Conservation (phyloP, 2,797 vertebrate species). For the Yasuhikotakia modesta region DNA sequence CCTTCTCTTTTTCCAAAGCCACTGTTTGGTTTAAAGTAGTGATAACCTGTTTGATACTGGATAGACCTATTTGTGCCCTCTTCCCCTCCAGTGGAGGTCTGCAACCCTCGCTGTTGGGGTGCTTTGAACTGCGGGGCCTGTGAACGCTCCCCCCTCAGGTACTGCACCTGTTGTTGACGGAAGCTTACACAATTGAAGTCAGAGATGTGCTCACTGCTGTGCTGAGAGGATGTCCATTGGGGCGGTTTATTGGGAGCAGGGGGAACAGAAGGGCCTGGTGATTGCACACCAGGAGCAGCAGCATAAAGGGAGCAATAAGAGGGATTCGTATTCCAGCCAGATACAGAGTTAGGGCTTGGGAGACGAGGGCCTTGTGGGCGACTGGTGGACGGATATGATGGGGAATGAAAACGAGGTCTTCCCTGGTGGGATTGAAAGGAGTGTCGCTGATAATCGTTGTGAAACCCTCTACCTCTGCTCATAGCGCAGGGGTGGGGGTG, state of each 20-base stretch:
- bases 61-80: conserved; percentile 30
- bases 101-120: conserved; percentile 27
- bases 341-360: conserved; percentile 34
- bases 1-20: conserved; percentile 57
- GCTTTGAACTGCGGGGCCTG: conserved; percentile 70
- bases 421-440: conserved; percentile 42
- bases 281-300: conserved; percentile 38
- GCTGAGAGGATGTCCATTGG: conserved; percentile 31
- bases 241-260: conserved; percentile 18
- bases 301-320: conserved; percentile 36
- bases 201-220: conserved; percentile 35
- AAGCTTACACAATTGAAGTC: conserved; percentile 63
- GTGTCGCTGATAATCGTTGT: conserved; percentile 67
- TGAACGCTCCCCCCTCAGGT: conserved; percentile 71
- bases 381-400: conserved; percentile 33
- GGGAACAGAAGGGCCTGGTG: conserved; percentile 21
- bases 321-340: conserved; percentile 41
- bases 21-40: conserved; percentile 56
- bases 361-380: conserved; percentile 33
- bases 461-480: conserved; percentile 78
- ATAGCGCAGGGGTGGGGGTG: conserved; percentile 77
- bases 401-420: conserved; percentile 50
- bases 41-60: conserved; percentile 60
- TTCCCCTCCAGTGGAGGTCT: background rate
- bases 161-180: conserved; percentile 74